A percentile compares a stretch with the other conserved stretches of the same genome.
Evolutionary conservation across 2,113 vertebrate genomes (phyloP).

Genomic region (Gymnorhina tibicen): DNA sequence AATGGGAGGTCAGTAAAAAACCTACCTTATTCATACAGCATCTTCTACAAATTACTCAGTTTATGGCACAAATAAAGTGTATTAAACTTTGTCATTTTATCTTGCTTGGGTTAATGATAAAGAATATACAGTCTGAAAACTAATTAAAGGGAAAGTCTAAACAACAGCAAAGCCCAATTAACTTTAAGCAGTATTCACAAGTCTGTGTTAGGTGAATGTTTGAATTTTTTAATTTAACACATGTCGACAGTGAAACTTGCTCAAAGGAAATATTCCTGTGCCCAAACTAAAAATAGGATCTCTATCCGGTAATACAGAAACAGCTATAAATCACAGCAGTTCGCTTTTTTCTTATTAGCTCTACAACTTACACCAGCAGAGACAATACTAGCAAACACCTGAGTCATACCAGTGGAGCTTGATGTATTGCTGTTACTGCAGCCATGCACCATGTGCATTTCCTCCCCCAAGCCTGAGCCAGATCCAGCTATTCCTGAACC

Average conservation of each 20-base stretch:
- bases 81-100: neutral
- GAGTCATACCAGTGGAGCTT: neutral
- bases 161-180: neutral
- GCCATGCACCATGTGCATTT: rapidly evolving
- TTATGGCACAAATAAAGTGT: neutral
- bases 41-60: neutral
- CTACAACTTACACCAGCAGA: neutral
- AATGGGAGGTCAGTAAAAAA: neutral
- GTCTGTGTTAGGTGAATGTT: neutral
- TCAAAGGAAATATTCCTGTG: neutral
- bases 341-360: neutral
- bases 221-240: neutral
- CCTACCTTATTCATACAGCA: neutral
- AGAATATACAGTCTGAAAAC: neutral
- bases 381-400: neutral
- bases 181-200: neutral
- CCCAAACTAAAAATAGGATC: neutral
- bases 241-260: neutral
- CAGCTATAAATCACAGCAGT: neutral
- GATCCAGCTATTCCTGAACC: neutral
- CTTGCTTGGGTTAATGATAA: neutral
- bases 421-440: neutral
- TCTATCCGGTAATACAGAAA: neutral
- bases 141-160: neutral
- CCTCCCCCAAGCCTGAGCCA: neutral